Evolutionary conservation across 2,113 vertebrate species (phyloP).

Genomic region (Eolophus roseicapilla): DNA sequence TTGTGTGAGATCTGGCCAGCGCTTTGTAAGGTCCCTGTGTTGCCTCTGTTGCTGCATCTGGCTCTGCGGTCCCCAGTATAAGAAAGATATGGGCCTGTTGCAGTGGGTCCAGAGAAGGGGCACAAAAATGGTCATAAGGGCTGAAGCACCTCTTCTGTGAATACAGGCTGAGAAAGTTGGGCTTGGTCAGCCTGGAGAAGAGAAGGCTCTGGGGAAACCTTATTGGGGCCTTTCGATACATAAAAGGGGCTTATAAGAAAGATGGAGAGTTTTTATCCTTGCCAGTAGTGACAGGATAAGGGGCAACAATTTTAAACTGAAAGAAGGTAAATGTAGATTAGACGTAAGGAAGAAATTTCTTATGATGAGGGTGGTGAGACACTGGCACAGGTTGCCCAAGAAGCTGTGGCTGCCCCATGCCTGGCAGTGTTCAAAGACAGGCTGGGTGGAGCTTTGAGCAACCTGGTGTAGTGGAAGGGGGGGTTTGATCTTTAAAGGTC

Average conservation of each 20-base stretch:
- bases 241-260: background rate
- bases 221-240: background rate
- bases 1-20: background rate
- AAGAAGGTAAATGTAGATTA: background rate
- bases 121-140: accelerated
- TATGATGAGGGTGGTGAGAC: background rate
- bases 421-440: background rate
- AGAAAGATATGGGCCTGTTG: background rate
- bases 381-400: background rate
- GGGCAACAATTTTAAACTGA: background rate
- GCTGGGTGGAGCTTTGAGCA: background rate
- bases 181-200: background rate
- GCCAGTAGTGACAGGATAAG: background rate
- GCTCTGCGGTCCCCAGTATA: no score
- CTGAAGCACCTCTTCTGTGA: background rate
- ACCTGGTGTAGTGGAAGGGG: background rate
- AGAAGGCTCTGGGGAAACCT: background rate
- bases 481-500: background rate
- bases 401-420: background rate
- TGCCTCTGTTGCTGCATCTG: background rate
- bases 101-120: background rate
- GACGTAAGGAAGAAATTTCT: background rate
- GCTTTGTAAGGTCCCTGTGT: background rate
- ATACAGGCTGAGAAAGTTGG: background rate
- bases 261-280: background rate